A percentile compares a stretch with the other conserved stretches of the same genome.
These are phyloP conservation scores for Dolichotis patagonum DNA, from an alignment of 2,113 vertebrate species.

Conservation along the genomic window DNA sequence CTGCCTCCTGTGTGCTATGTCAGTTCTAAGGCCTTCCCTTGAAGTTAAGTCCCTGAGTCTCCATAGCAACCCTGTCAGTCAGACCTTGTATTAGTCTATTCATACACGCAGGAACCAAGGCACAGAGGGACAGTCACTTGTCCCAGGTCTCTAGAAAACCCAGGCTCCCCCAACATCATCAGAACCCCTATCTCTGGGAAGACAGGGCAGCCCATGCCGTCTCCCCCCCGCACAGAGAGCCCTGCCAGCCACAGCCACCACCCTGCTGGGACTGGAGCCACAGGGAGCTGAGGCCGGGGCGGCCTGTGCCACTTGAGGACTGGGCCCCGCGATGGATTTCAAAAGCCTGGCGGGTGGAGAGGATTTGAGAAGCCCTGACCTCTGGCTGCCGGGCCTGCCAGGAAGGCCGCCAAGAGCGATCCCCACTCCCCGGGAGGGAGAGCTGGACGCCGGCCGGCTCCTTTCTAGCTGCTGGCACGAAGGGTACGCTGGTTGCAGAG, in stretches of 20 bases:
- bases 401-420: slow-evolving; percentile 72
- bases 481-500: slow-evolving; percentile 80
- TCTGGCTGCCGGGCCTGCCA: slow-evolving; percentile 61
- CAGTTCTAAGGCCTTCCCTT: not conserved
- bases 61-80: not conserved
- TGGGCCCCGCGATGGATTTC: slow-evolving; percentile 74
- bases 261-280: too few species aligned
- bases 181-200: not conserved
- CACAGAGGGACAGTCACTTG: not conserved
- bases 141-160: not conserved
- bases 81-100: not conserved
- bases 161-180: accelerated
- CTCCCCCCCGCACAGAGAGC: accelerated
- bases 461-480: slow-evolving; percentile 80
- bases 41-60: not conserved
- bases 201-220: accelerated
- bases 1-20: accelerated
- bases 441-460: slow-evolving; percentile 68
- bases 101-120: not conserved
- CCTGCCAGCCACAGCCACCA: accelerated
- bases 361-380: slow-evolving; percentile 71
- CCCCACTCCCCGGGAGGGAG: slow-evolving; percentile 71
- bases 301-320: not conserved
- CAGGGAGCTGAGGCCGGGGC: not conserved
- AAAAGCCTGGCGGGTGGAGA: slow-evolving; percentile 67